These are phyloP conservation scores for Oplegnathus fasciatus DNA, from an alignment of 2,113 vertebrate genomes.

Conservation along the genomic window DNA sequence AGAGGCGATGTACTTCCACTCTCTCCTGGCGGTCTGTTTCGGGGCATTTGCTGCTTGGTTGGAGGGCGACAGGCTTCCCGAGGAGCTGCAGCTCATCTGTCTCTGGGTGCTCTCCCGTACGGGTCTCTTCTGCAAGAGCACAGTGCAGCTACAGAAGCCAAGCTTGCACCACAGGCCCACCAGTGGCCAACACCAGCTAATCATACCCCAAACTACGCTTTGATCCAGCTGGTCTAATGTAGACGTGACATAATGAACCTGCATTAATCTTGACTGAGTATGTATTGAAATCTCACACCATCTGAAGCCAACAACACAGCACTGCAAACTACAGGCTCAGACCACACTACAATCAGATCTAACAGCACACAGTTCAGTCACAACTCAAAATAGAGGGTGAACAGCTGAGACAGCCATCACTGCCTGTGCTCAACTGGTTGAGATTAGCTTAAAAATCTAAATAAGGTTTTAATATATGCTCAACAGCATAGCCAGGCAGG, in stretches of 20 bases:
- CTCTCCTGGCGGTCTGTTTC: slow-evolving; percentile 90
- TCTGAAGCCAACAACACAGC: slow-evolving; percentile 41
- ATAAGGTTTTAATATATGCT: slow-evolving; percentile 10
- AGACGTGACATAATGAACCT: slow-evolving; percentile 1
- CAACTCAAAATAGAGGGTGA: slow-evolving; percentile 15
- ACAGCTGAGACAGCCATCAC: not conserved
- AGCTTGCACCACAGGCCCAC: slow-evolving; percentile 73
- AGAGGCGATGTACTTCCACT: slow-evolving; percentile 99
- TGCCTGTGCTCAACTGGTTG: not conserved
- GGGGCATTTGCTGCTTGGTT: slow-evolving; percentile 85
- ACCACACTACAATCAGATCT: slow-evolving; percentile 4
- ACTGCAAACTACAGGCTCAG: slow-evolving; percentile 37
- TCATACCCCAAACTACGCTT: slow-evolving; percentile 13
- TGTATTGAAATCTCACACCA: slow-evolving; percentile 3
- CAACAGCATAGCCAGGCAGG: slow-evolving; percentile 48
- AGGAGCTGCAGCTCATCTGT: slow-evolving; percentile 95
- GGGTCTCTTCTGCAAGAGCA: slow-evolving; percentile 98
- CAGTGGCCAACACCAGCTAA: slow-evolving; percentile 50
- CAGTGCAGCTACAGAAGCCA: slow-evolving; percentile 94
- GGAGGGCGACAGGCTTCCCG: slow-evolving; percentile 91
- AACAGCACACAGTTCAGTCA: not conserved
- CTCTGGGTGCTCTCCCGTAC: slow-evolving; percentile 95
- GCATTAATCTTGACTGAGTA: not conserved
- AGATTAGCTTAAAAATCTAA: slow-evolving; percentile 14
- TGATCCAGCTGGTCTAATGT: slow-evolving; percentile 24